Evolutionary conservation across 2,113 vertebrate species (phyloP).

Genomic region (Hassar affinis): DNA sequence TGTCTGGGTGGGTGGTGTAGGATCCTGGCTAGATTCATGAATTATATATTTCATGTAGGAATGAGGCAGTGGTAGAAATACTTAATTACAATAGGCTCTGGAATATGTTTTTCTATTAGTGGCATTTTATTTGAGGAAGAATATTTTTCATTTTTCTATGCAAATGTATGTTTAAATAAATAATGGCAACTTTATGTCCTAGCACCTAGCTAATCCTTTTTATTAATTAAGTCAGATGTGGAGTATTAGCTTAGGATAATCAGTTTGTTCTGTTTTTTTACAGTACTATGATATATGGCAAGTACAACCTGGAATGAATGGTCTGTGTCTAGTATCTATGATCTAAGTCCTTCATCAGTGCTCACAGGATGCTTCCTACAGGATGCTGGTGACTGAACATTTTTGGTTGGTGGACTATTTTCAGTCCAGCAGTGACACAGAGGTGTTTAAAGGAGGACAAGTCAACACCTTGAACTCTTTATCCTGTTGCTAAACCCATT

Average conservation of each 20-base stretch:
- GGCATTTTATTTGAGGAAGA: conserved; percentile 26
- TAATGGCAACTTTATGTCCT: not conserved
- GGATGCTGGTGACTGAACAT: too few relatives aligned
- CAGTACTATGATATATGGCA: not conserved
- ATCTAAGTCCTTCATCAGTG: too few relatives aligned
- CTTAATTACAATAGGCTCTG: not conserved
- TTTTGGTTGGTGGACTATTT: too few relatives aligned
- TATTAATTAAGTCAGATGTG: too few relatives aligned
- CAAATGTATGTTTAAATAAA: conserved; percentile 23
- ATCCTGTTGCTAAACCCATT: too few relatives aligned
- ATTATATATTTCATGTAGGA: not conserved
- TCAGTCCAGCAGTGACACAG: too few relatives aligned
- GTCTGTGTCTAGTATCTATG: too few relatives aligned
- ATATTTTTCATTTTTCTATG: conserved; percentile 24
- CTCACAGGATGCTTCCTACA: too few relatives aligned
- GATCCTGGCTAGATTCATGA: not conserved
- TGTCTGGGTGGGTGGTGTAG: not conserved
- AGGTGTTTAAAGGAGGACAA: too few relatives aligned
- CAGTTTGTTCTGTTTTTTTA: not conserved
- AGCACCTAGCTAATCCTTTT: not conserved
- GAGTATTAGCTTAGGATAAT: not conserved
- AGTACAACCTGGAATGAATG: conserved; percentile 33
- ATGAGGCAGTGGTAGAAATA: not conserved
- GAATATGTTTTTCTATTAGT: conserved; percentile 5
- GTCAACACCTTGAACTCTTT: too few relatives aligned